phyloP scores from a whole-genome alignment of 1,140 invertebrate genomes.

The Drosophila insularis region DNA sequence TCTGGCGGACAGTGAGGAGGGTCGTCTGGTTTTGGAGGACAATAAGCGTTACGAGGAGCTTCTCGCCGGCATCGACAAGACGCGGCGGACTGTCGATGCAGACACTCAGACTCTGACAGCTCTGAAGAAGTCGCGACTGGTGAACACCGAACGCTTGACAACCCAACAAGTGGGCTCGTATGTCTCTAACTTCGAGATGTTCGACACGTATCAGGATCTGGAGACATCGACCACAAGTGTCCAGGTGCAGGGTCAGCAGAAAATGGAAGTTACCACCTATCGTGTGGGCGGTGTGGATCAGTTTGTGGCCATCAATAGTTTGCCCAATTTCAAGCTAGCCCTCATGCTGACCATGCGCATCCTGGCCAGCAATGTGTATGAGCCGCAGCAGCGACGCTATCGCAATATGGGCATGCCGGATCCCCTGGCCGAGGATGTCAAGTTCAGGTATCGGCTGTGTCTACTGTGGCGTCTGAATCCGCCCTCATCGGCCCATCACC shows the following conservation, averaged over 20 bases:
- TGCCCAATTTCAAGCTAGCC: slow-evolving; percentile 85
- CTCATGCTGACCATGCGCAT: slow-evolving; percentile 86
- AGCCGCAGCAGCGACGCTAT: slow-evolving; percentile 86
- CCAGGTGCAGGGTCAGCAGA: slow-evolving; percentile 82
- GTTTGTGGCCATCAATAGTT: slow-evolving; percentile 71
- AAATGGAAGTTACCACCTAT: slow-evolving; percentile 78
- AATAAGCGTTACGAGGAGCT: slow-evolving; percentile 87
- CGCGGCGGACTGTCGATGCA: slow-evolving; percentile 85
- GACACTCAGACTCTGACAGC: slow-evolving; percentile 87
- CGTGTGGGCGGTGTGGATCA: slow-evolving; percentile 72
- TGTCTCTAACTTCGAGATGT: slow-evolving; percentile 89
- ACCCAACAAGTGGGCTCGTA: slow-evolving; percentile 85
- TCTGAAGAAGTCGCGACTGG: slow-evolving; percentile 85
- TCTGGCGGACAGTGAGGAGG: slow-evolving; percentile 85
- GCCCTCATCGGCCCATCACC: slow-evolving; percentile 28
- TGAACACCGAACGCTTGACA: slow-evolving; percentile 84
- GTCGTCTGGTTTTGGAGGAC: slow-evolving; percentile 83
- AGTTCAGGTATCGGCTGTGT: slow-evolving; percentile 86
- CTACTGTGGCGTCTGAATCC: slow-evolving; percentile 86
- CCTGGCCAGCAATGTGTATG: slow-evolving; percentile 86
- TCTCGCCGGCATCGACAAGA: slow-evolving; percentile 85
- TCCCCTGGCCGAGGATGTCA: slow-evolving; percentile 85
- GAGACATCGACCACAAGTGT: slow-evolving; percentile 76
- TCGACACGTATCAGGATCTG: slow-evolving; percentile 85
- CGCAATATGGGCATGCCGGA: slow-evolving; percentile 85